Conservation (phyloP, 1,140 invertebrate genomes). For the Pseudomyrmex sp. region DNA sequence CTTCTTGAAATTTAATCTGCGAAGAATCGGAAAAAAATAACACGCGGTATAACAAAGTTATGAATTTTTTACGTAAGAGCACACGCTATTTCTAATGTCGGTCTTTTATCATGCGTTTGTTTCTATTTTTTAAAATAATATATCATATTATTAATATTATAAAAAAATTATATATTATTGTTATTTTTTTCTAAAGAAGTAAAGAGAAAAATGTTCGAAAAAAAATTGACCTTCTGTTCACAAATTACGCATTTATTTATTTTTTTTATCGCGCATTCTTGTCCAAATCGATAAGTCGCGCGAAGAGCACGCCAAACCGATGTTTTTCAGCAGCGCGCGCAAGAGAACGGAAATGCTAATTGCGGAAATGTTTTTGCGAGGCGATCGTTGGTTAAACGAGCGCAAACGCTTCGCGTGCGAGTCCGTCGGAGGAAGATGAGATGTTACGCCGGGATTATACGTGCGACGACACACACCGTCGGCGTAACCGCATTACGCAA, state of each 20-base stretch:
- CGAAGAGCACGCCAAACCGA: no score
- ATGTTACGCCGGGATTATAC: conserved; percentile 25
- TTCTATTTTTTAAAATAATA: background rate
- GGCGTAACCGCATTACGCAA: conserved; percentile 30
- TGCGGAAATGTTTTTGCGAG: conserved; percentile 20
- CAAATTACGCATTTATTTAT: no score
- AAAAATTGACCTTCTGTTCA: no score
- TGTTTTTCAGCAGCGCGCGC: background rate
- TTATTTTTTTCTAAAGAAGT: no score
- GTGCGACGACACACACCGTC: background rate
- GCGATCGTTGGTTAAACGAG: conserved; percentile 39
- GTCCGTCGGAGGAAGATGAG: conserved; percentile 13
- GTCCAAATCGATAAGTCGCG: no score
- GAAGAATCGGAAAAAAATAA: background rate
- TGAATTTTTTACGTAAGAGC: background rate
- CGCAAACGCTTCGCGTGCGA: conserved; percentile 59
- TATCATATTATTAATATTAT: no score
- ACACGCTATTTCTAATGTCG: background rate
- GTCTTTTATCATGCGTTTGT: background rate
- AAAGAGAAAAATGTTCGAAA: no score
- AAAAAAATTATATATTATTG: no score
- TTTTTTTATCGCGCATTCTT: no score
- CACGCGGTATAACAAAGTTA: background rate
- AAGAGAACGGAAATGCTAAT: conserved; percentile 40
- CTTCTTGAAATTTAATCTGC: background rate